Conservation (phyloP, 2,113 vertebrate genomes). For the Aegithalos caudatus region DNA sequence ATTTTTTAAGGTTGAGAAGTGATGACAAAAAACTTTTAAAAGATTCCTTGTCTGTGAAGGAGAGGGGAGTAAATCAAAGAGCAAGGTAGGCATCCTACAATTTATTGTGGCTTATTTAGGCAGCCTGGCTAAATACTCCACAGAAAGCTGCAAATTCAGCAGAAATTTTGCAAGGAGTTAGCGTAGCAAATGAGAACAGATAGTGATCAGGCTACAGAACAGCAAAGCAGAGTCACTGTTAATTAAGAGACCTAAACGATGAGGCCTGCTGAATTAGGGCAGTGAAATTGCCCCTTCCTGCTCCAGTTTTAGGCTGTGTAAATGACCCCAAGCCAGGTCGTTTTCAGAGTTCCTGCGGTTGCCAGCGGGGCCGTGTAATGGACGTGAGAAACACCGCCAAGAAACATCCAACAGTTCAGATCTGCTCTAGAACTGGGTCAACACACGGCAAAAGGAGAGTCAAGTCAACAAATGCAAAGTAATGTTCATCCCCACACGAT, state of each 20-base stretch:
- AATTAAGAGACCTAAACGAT: constrained; percentile 45
- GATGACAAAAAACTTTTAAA: constrained; percentile 8
- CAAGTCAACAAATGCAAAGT: constrained; percentile 69
- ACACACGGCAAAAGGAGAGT: constrained; percentile 55
- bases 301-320: constrained; percentile 24
- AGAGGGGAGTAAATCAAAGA: constrained; percentile 29
- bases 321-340: constrained; percentile 7
- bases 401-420: constrained; percentile 32
- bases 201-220: constrained; percentile 21
- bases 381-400: constrained; percentile 22
- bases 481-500: constrained; percentile 50
- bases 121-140: constrained; percentile 24
- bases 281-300: constrained; percentile 18
- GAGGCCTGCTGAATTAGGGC: constrained; percentile 29
- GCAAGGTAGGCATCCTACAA: neutral
- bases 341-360: constrained; percentile 15
- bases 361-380: constrained; percentile 2
- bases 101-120: constrained; percentile 14
- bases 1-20: constrained; percentile 1
- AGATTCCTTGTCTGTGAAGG: neutral
- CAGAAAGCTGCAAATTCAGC: constrained; percentile 24
- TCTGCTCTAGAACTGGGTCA: constrained; percentile 60
- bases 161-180: constrained; percentile 21
- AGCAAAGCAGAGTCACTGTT: constrained; percentile 33
- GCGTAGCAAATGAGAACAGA: constrained; percentile 23